Evolutionary conservation across 2,888 invertebrate species (phyloP), one percentile per base, ranked within the genome.

Genomic region (Aphidoletes aphidimyza): DNA sequence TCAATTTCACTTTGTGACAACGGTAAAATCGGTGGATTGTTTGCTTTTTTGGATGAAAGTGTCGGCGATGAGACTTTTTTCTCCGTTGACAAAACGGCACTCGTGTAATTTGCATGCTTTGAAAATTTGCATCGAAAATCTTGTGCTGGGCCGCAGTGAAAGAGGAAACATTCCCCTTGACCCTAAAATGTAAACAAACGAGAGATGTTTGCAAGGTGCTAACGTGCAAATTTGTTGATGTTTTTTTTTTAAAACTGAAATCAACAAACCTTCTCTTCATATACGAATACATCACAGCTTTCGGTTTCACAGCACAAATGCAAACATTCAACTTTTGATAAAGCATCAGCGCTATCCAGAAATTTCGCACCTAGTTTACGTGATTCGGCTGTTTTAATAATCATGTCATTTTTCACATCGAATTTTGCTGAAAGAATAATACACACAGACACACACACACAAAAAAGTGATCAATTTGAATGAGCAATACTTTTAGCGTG

Each of bases 101-200:
- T 96, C 86, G 95, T 96, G 89, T 97, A 97, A 91, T 96, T 96
- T 84, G 93, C 92, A 89, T 97, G 97, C 85, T 93, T 92, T 0
- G 97, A 96, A 89, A 97, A 97, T 91, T 96, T 96, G 91, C 97
- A 97, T 88, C 96, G 95, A 90, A 97, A 97, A 89, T 97, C 95
- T 89, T 96, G 95, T 0, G 96, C 94, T 6, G 96, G 94, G 0
- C 97, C 97, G 89, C 97, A 97, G 89, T 95, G 94, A 90, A 97
- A 97, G 86, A 97, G 91, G 89, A 97, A 97, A 89, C 97, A 97
- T 89, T 96, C 96, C 86, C 96, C 96, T 3, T 95, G 93, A 87
- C 93, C 94, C 95, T 95, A 45, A 26, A 26, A 19, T 45, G 8
- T 39, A 14, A 83, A 45, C 19, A 42, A 39, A 83, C 6, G 19